Evolutionary conservation across 2,113 vertebrate genomes (phyloP).

Genomic region (Gymnobelideus leadbeateri): DNA sequence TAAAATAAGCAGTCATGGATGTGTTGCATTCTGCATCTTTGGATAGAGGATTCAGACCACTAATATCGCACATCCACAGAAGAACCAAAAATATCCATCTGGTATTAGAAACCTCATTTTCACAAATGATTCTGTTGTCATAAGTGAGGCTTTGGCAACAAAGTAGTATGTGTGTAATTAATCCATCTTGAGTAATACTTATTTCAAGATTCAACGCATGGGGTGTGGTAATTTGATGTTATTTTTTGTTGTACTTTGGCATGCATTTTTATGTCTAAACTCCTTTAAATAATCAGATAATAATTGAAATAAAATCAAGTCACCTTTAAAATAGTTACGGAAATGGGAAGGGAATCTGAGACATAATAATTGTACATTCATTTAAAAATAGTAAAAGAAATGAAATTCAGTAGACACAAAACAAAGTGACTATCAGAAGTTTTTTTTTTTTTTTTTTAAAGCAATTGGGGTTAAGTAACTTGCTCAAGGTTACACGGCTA

Average conservation of each 20-base stretch:
- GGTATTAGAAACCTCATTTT: neutral
- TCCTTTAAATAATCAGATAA: neutral
- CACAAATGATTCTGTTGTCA: neutral
- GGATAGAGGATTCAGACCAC: neutral
- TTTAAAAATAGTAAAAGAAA: neutral
- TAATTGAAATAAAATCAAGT: neutral
- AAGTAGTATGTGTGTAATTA: neutral
- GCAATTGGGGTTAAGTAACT: too few relatives aligned
- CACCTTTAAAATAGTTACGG: neutral
- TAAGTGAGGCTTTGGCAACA: neutral
- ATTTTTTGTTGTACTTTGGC: neutral
- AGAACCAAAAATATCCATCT: neutral
- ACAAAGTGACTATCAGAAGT: neutral
- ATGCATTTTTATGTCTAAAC: neutral
- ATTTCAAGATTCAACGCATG: neutral
- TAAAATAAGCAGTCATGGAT: neutral
- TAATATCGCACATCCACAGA: neutral
- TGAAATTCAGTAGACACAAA: constrained; percentile 49
- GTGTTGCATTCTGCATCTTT: neutral
- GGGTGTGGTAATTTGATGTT: neutral
- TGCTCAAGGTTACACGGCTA: too few relatives aligned
- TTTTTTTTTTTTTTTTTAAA: too few relatives aligned
- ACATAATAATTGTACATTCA: neutral
- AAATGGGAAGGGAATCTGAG: neutral
- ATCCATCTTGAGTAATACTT: too few relatives aligned